Evolutionary conservation across 2,113 vertebrate genomes (phyloP), one percentile per base, ranked within the genome.

Genomic region (Anolis carolinensis): DNA sequence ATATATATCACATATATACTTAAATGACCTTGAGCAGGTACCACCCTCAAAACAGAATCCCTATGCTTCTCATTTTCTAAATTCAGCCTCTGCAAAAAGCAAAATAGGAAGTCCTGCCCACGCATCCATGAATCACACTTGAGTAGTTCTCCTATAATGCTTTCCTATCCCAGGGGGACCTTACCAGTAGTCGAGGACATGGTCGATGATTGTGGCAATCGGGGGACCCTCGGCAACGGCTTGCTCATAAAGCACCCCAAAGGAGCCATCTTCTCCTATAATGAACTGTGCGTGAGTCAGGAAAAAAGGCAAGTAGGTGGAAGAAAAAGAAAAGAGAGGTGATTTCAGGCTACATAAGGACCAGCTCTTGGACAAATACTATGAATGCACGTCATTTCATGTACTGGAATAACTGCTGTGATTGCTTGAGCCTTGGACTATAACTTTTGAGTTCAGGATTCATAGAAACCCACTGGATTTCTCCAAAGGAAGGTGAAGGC

Each of bases 251-350:
- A 98, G 91, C 18, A 98, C 95, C 32, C 97, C 97, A 93, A 97
- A 98, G 0, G 97, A 97, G 2, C 97, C 97, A 44, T 97, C 97
- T 92, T 97, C 97, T 0, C 97, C 97, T 9, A 98, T 95, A 75
- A 98, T 96, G 90, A 97, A 97, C 97, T 98, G 89, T n/a, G n/a
- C n/a, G n/a, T 8, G 86, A 71, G 67, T 21, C 50, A 44, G 16
- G 76, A 30, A 23, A 48, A 34, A 16, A 36, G 21, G 59, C 25
- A 59, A 32, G 23, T 2, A 39, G 11, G 65, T 27, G 63, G 63
- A 67, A 27, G 63, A 67, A 67, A 67, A 27, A 27, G 27, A 27
- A 27, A 67, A 6, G 63, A 65, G 25, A 25, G 21, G 27, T 25
- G 25, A 27, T 67, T 67, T 67, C 27, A 25, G 63, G 21, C 63